Conservation (phyloP, 2,113 vertebrate genomes). For the Micromys minutus region DNA sequence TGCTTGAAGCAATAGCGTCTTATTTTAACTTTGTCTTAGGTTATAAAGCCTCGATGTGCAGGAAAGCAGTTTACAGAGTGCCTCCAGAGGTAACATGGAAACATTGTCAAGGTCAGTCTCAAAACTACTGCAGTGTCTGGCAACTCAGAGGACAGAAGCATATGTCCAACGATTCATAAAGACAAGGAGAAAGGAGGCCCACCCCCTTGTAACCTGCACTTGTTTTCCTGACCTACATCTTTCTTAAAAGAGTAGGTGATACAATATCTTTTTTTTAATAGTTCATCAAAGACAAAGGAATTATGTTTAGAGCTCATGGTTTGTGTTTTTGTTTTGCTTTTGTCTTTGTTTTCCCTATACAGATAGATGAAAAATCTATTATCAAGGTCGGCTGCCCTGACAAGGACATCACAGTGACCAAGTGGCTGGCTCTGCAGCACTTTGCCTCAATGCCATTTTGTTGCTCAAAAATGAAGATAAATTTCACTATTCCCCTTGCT, state of each 20-base stretch:
- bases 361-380: background rate
- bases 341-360: background rate
- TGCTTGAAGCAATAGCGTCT: background rate
- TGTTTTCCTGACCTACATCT: background rate
- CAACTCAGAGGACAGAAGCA: background rate
- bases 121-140: background rate
- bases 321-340: background rate
- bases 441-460: constrained; percentile 23
- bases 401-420: background rate
- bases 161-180: constrained; percentile 53
- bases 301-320: constrained; percentile 3
- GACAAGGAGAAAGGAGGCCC: background rate
- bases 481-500: constrained; percentile 68
- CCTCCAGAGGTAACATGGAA: background rate
- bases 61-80: background rate
- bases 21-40: background rate
- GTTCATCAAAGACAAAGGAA: constrained; percentile 38
- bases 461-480: constrained; percentile 69
- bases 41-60: background rate
- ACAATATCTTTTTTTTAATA: constrained; percentile 55
- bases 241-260: background rate
- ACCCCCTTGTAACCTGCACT: background rate
- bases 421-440: background rate
- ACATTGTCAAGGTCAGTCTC: constrained; percentile 7
- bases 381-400: background rate